Evolutionary conservation across 2,797 vertebrate genomes (phyloP).

Genomic region (Chelmon rostratus): DNA sequence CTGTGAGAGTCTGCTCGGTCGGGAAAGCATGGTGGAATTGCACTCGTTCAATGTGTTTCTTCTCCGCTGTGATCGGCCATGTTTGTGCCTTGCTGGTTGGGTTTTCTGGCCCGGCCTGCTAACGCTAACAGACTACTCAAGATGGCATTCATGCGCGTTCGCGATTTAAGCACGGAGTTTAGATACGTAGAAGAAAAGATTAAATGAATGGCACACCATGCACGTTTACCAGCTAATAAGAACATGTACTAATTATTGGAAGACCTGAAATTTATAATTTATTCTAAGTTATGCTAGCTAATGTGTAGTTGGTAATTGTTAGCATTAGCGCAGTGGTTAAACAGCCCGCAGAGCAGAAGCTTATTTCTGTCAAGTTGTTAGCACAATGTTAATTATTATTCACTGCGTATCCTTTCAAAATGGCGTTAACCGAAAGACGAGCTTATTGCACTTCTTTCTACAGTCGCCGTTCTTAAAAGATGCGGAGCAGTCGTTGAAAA

Average conservation of each 20-base stretch:
- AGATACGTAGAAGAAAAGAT: fast-evolving
- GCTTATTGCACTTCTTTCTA: fast-evolving
- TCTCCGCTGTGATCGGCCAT: slow-evolving; percentile 69
- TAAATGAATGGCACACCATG: fast-evolving
- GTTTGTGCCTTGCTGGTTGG: slow-evolving; percentile 57
- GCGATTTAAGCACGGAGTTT: slow-evolving; percentile 10
- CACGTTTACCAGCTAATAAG: fast-evolving
- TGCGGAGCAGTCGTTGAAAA: background rate
- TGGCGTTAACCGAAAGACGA: fast-evolving
- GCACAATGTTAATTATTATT: fast-evolving
- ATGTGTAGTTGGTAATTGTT: background rate
- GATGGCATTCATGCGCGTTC: slow-evolving; percentile 74
- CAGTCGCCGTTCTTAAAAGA: fast-evolving
- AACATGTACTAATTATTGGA: fast-evolving
- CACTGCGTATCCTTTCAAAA: fast-evolving
- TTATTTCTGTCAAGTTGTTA: fast-evolving
- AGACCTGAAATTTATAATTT: fast-evolving
- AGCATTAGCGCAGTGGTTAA: slow-evolving; percentile 22
- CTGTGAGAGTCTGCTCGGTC: fast-evolving
- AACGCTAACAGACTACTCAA: slow-evolving; percentile 44
- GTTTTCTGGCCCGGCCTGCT: slow-evolving; percentile 58
- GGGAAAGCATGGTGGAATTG: too few relatives aligned
- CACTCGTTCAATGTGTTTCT: background rate
- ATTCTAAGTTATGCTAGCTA: fast-evolving
- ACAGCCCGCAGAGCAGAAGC: fast-evolving